These are phyloP conservation scores for Drosophila demipolita DNA, from an alignment of 2,888 invertebrate genomes.

Conservation along the genomic window DNA sequence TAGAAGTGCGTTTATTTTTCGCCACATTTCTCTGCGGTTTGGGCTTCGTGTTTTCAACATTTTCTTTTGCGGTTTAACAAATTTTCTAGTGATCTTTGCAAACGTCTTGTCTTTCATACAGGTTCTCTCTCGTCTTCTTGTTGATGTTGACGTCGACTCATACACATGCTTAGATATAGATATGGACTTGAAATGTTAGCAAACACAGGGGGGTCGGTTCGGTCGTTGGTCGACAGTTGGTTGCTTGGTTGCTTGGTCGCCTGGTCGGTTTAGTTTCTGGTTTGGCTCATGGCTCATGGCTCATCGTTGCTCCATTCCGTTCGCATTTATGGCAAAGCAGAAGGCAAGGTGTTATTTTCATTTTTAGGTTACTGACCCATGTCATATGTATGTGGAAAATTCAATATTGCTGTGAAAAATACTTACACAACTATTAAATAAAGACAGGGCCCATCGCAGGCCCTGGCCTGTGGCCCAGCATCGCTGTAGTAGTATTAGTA, in stretches of 20 bases:
- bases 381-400: slow-evolving; percentile 81
- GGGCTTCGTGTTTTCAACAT: slow-evolving; percentile 69
- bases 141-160: slow-evolving; percentile 48
- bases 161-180: slow-evolving; percentile 77
- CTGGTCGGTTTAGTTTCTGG: slow-evolving; percentile 52
- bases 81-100: slow-evolving; percentile 69
- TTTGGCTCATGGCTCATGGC: slow-evolving; percentile 48
- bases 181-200: slow-evolving; percentile 72
- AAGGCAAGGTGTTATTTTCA: slow-evolving; percentile 78
- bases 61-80: slow-evolving; percentile 75
- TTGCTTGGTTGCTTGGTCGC: slow-evolving; percentile 43
- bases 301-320: slow-evolving; percentile 60
- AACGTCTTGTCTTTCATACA: slow-evolving; percentile 69
- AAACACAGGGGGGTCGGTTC: slow-evolving; percentile 66
- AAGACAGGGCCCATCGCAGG: slow-evolving; percentile 51
- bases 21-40: slow-evolving; percentile 71
- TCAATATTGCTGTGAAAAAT: slow-evolving; percentile 80
- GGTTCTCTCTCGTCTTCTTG: slow-evolving; percentile 65
- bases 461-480: slow-evolving; percentile 51
- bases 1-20: slow-evolving; percentile 29
- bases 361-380: slow-evolving; percentile 81
- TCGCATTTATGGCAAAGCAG: slow-evolving; percentile 72
- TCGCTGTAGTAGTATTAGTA: slow-evolving; percentile 20
- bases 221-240: slow-evolving; percentile 39
- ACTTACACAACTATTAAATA: slow-evolving; percentile 77